Conservation (phyloP, 2,113 vertebrate genomes). For the Apistogramma diplotaenia region DNA sequence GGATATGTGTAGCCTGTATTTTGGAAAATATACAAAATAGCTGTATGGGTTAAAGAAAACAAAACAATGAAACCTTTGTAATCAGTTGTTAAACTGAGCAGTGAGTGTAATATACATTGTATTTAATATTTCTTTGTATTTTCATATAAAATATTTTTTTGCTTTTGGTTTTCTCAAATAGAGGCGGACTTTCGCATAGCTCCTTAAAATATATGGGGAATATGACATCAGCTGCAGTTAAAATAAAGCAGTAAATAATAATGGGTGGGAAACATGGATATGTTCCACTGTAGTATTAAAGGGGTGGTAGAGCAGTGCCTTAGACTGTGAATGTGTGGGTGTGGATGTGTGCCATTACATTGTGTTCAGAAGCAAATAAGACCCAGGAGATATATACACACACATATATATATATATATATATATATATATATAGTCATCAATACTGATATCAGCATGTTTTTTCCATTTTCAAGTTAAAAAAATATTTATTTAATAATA, state of each 20-base stretch:
- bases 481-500: neutral
- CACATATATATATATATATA: no score
- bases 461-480: neutral
- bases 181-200: neutral
- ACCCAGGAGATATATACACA: neutral
- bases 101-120: neutral
- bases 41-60: neutral
- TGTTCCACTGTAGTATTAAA: constrained; percentile 30
- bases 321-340: constrained; percentile 62
- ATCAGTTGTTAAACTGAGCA: neutral
- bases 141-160: neutral
- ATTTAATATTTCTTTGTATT: neutral
- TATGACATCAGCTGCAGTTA: neutral
- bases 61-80: neutral
- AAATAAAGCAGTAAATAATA: constrained; percentile 2
- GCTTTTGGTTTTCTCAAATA: neutral
- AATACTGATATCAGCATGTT: neutral
- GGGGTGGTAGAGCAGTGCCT: constrained; percentile 67
- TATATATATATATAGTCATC: neutral
- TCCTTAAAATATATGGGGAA: neutral
- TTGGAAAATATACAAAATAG: neutral
- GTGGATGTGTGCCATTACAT: constrained; percentile 27
- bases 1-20: neutral
- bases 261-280: neutral
- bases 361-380: constrained; percentile 24